Evolutionary conservation across 2,797 vertebrate species (phyloP), one percentile per base, ranked within the genome.

Genomic region (Adelosebastes latens): DNA sequence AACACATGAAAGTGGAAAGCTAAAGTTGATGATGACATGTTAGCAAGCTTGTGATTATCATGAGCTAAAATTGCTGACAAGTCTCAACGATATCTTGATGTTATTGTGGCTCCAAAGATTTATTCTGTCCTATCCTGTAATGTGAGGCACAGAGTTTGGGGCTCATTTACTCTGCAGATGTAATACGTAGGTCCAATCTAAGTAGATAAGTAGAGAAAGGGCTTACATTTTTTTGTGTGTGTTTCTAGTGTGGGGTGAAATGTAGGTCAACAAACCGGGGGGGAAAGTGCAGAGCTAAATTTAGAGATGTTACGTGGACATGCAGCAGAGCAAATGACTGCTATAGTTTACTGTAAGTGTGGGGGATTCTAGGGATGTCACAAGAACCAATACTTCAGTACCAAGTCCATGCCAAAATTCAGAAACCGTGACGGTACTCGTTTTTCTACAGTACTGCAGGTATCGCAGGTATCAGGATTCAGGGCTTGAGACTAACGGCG

Each of bases 211-310:
- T 27, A 32, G 25, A 67, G 31, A 22, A 24, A 25, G 8, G 3
- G 46, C 2, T 16, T 16, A 0, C 9, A 2, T 31, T 36, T 61
- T 52, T 60, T 13, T 20, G 2, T 32, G 9, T 0, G 2, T 25
- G 25, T 78, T 80, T 79, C 27, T 75, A 59, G n/a, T 59, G 13
- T 58, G 58, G 36, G 75, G 42, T 39, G 13, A 77, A 14, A 64
- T 32, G 49, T 34, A 59, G 69, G 87, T 65, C 75, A 87, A 64
- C 74, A 70, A 86, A 87, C 55, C 46, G 52, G 34, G 71, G 65
- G 60, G 24, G 42, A 52, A 73, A 77, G 55, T 81, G 27, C 79
- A 25, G 16, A 0, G 82, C 91, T 93, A 92, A 90, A 90, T 88
- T 82, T 92, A 92, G 84, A 77, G 22, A 34, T n/a, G 25, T 39